Base-by-base conservation (phyloP, 2,888 invertebrate species). In the Drosophila cognata region DNA sequence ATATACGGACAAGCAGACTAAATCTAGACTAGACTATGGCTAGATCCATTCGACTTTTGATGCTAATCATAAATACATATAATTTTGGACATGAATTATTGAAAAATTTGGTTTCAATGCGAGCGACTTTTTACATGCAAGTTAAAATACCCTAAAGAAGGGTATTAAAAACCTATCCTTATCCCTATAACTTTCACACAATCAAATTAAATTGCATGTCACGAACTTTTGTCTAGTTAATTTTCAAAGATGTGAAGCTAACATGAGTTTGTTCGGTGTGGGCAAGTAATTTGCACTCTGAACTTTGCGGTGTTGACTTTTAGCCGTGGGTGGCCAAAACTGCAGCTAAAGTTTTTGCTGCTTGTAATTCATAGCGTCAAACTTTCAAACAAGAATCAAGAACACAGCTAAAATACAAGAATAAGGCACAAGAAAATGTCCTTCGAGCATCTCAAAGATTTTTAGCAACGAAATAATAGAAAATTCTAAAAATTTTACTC, bases 251-350 rank as follows among this genome's bases (percentile, higher is more conserved):
- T 25, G 25, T 33, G 52, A 10, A 36, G 18, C 28, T 5, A 38
- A 35, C 4, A 50, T 57, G 56, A 64, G 58, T 52, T 48, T 50
- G 57, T 59, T 28, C 21, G 31, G 46, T 58, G 7, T 4, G 28
- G 52, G 59, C 58, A 51, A 62, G 55, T 71, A 72, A 67, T 75
- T 68, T 68, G 56, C 64, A 81, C 82, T 84, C 56, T 75, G 57
- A 86, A 83, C 84, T 83, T 86, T 79, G 52, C 31, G 41, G 33
- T 55, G 2, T 57, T 57, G 57, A 2, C 21, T 60, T 52, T 50
- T 41, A 33, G 53, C n/a, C 13, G 50, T 13, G 13, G 29, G 38
- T 18, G 10, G 46, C 18, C 16, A 11, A 55, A 61, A 50, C 43
- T 53, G 41, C 43, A 65, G 11, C 21, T 25, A 8, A 61, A 71